Evolutionary conservation across 2,888 invertebrate species (phyloP).

Genomic region (Megaustenia siamemsis): DNA sequence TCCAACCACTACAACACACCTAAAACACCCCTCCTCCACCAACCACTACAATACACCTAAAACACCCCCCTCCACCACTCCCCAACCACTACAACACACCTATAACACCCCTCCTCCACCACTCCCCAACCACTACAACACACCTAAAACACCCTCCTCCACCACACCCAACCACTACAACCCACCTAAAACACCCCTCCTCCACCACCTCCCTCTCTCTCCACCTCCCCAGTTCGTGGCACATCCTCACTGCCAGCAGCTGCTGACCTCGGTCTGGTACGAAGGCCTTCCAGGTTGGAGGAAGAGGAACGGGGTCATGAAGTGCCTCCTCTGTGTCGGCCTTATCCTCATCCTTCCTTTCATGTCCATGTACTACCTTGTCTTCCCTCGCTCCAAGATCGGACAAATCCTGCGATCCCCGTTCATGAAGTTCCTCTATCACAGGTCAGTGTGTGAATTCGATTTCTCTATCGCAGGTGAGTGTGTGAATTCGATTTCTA

Average conservation of each 20-base stretch:
- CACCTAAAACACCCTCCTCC: background rate
- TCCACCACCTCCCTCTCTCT: background rate
- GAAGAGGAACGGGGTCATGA: conserved; percentile 80
- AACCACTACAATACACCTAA: no score
- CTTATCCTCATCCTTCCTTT: conserved; percentile 81
- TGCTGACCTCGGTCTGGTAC: conserved; percentile 83
- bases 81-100: no score
- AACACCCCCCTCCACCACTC: no score
- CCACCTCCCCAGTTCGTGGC: conserved; percentile 81
- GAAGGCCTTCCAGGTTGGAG: conserved; percentile 82
- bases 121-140: no score
- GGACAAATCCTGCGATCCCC: conserved; percentile 82
- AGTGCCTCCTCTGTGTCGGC: conserved; percentile 80
- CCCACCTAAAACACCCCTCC: no score
- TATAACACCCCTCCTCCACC: no score
- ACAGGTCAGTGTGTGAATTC: conserved; percentile 71
- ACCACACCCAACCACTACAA: background rate
- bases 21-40: no score
- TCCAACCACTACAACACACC: no score
- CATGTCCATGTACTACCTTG: conserved; percentile 81
- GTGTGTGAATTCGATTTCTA: no score
- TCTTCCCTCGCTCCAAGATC: conserved; percentile 81
- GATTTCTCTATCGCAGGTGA: no score
- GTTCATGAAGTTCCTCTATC: conserved; percentile 84
- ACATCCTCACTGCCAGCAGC: conserved; percentile 83